These are phyloP conservation scores for Neoaliturus tenellus DNA, from an alignment of 2,888 invertebrate genomes.

Conservation along the genomic window DNA sequence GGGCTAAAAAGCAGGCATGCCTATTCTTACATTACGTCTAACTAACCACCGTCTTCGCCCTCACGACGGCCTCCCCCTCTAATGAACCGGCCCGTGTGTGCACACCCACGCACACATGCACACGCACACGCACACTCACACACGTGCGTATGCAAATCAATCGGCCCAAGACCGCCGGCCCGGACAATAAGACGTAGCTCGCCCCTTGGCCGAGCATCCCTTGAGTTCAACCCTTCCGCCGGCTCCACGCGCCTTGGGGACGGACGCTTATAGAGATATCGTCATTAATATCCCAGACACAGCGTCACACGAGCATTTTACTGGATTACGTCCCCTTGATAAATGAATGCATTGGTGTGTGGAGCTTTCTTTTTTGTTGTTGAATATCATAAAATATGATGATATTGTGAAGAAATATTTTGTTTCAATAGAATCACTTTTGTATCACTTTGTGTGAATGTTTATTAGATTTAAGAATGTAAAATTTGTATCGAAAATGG, in stretches of 20 bases:
- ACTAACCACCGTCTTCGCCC: conserved; percentile 60
- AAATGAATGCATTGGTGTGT: not conserved
- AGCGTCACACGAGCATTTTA: not conserved
- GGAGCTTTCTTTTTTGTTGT: too few species aligned
- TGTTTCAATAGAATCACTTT: too few species aligned
- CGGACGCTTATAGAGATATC: not conserved
- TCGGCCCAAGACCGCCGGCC: conserved; percentile 30
- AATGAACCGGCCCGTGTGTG: conserved; percentile 58
- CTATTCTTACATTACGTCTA: conserved; percentile 61
- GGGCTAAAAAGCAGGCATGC: conserved; percentile 60
- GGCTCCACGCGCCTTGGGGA: not conserved
- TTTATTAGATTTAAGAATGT: too few species aligned
- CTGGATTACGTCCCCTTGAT: not conserved
- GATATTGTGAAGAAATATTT: too few species aligned
- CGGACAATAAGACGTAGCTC: conserved; percentile 46
- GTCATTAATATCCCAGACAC: conserved; percentile 4
- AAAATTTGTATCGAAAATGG: too few species aligned
- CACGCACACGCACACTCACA: conserved; percentile 49
- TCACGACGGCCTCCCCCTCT: conserved; percentile 37
- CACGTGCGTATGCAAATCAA: conserved; percentile 47
- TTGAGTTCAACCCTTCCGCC: not conserved
- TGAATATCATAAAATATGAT: too few species aligned
- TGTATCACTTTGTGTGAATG: too few species aligned
- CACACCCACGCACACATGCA: conserved; percentile 34
- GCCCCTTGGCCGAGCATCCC: conserved; percentile 11